Conservation (phyloP, 2,797 vertebrate species). For the Mareca penelope region DNA sequence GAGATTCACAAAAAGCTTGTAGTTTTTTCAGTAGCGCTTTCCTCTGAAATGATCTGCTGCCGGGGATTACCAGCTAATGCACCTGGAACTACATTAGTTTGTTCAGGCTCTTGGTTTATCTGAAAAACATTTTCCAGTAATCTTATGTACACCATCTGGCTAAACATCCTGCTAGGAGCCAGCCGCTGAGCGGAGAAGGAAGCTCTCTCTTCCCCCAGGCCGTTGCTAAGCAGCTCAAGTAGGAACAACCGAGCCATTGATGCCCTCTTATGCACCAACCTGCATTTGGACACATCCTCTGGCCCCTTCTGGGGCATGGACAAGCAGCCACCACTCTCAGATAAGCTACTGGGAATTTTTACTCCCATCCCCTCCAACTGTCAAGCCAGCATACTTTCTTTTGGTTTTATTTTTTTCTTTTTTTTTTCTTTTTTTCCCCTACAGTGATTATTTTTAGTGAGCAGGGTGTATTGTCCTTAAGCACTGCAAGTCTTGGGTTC, state of each 20-base stretch:
- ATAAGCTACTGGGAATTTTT: neutral
- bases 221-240: constrained; percentile 37
- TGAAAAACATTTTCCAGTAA: constrained; percentile 44
- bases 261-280: neutral
- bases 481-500: neutral
- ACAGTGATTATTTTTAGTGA: neutral
- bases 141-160: constrained; percentile 55
- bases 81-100: constrained; percentile 32
- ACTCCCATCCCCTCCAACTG: neutral
- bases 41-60: constrained; percentile 31
- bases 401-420: neutral
- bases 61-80: constrained; percentile 18
- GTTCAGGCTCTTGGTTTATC: constrained; percentile 26
- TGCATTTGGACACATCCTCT: neutral
- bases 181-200: neutral
- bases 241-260: neutral
- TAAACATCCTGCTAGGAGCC: constrained; percentile 40
- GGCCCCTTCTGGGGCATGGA: neutral
- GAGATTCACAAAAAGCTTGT: neutral
- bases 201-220: neutral
- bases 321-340: neutral
- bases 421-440: neutral
- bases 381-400: neutral
- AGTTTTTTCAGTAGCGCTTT: neutral
- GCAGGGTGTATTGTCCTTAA: neutral